A percentile compares a stretch with the other conserved stretches of the same genome.
These are phyloP conservation scores for Himalopsyche anomala DNA, from an alignment of 2,888 invertebrate species.

Conservation along the genomic window DNA sequence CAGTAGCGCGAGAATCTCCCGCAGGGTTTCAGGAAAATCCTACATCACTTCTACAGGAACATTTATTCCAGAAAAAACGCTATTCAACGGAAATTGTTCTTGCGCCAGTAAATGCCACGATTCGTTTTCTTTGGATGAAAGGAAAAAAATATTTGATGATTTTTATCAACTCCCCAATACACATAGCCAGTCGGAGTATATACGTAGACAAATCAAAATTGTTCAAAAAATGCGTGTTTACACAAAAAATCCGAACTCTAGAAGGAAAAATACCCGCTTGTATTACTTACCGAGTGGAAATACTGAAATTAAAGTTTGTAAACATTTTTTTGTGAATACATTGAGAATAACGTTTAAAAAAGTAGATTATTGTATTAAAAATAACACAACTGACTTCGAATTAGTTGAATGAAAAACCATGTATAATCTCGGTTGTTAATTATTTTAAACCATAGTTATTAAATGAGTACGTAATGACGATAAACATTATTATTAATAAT, in stretches of 20 bases:
- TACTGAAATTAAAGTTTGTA: not conserved
- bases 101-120: not conserved
- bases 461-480: no score
- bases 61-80: not conserved
- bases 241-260: no score
- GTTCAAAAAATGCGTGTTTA: not conserved
- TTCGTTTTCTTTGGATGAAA: not conserved
- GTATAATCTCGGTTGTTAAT: no score
- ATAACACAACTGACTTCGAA: no score
- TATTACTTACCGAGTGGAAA: not conserved
- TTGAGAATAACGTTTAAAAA: no score
- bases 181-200: not conserved
- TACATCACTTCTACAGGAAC: not conserved
- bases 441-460: no score
- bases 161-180: not conserved
- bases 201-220: not conserved
- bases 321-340: not conserved
- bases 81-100: not conserved
- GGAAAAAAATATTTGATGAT: not conserved
- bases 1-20: no score
- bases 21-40: not conserved
- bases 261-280: no score
- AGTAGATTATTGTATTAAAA: no score
- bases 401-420: no score
- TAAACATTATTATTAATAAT: no score